Percentiles rank a stretch among this genome's conserved stretches.
Evolutionary conservation across 2,888 invertebrate genomes (phyloP).

Genomic region (Drosophila longiperda): DNA sequence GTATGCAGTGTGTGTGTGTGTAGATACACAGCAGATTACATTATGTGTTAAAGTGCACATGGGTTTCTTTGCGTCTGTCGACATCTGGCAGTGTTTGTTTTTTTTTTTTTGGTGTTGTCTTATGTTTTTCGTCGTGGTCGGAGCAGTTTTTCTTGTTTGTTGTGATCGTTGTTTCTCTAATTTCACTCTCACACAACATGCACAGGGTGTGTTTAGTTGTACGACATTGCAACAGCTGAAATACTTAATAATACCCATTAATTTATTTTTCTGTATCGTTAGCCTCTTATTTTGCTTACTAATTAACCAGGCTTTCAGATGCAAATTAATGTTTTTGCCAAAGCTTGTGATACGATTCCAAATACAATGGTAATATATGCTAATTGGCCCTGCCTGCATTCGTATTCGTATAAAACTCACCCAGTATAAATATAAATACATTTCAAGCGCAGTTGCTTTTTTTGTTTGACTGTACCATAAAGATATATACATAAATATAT

Average conservation of each 20-base stretch:
- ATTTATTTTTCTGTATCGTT: slow-evolving; percentile 12
- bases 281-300: not conserved
- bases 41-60: slow-evolving; percentile 38
- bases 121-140: slow-evolving; percentile 42
- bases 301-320: not conserved
- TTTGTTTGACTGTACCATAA: slow-evolving; percentile 1
- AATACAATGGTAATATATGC: not conserved
- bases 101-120: slow-evolving; percentile 11
- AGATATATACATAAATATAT: not conserved
- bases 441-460: too few species aligned
- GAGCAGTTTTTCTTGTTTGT: slow-evolving; percentile 74
- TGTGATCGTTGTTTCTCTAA: slow-evolving; percentile 66
- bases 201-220: slow-evolving; percentile 5
- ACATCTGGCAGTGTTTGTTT: slow-evolving; percentile 42
- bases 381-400: not conserved
- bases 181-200: slow-evolving; percentile 1
- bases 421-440: not conserved
- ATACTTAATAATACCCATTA: not conserved
- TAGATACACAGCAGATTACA: slow-evolving; percentile 15
- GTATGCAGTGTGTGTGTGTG: not conserved
- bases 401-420: not conserved
- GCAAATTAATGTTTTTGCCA: not conserved
- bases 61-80: slow-evolving; percentile 36
- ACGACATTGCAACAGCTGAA: not conserved
- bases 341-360: not conserved